These are phyloP conservation scores for Byasa hedistus DNA, from an alignment of 2,888 invertebrate species.

Conservation along the genomic window DNA sequence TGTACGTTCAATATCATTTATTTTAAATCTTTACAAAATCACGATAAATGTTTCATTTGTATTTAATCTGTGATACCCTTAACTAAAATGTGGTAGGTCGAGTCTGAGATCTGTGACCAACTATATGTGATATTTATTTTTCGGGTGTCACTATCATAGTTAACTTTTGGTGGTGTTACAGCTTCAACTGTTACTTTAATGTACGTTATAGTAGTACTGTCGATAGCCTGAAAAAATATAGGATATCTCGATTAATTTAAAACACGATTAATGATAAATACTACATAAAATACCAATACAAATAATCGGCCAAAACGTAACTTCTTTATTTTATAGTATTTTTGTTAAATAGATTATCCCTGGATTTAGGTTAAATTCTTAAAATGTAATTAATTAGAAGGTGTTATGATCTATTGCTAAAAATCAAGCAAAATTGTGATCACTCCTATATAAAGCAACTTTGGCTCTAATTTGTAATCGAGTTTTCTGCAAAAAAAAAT, in stretches of 20 bases:
- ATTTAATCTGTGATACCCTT: slow-evolving; percentile 14
- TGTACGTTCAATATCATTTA: not conserved
- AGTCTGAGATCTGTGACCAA: slow-evolving; percentile 33
- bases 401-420: too few species aligned
- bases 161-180: slow-evolving; percentile 38
- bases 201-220: slow-evolving; percentile 28
- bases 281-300: too few species aligned
- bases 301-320: too few species aligned
- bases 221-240: slow-evolving; percentile 32
- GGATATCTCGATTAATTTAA: not conserved
- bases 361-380: too few species aligned
- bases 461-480: too few species aligned
- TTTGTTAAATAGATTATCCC: too few species aligned
- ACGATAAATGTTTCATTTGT: not conserved
- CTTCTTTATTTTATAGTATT: too few species aligned
- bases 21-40: not conserved
- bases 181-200: slow-evolving; percentile 35
- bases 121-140: slow-evolving; percentile 34
- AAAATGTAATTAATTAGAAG: too few species aligned
- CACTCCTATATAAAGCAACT: too few species aligned
- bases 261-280: not conserved
- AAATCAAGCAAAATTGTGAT: too few species aligned
- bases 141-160: slow-evolving; percentile 32
- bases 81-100: slow-evolving; percentile 25
- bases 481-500: not conserved